A percentile compares a stretch with the other conserved stretches of the same genome.
Evolutionary conservation across 1,140 invertebrate genomes (phyloP).

Genomic region (Drosophila eugracilis): DNA sequence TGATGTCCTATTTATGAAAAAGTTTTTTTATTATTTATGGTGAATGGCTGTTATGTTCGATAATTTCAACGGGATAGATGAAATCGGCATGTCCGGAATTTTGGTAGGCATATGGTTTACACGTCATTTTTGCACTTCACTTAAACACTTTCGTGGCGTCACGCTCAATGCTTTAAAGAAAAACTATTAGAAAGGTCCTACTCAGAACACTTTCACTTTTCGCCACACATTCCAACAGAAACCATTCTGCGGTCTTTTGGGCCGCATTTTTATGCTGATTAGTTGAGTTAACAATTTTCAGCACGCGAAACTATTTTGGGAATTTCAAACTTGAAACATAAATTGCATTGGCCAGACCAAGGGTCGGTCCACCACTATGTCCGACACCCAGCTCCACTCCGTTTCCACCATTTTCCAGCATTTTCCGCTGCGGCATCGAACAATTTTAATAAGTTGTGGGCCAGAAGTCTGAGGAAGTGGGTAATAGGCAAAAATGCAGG

Average conservation of each 20-base stretch:
- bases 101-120: background rate
- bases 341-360: conserved; percentile 43
- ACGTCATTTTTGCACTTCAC: conserved; percentile 22
- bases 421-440: conserved; percentile 28
- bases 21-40: background rate
- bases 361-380: conserved; percentile 36
- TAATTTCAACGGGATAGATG: background rate
- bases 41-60: background rate
- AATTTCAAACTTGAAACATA: conserved; percentile 76
- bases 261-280: conserved; percentile 78
- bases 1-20: background rate
- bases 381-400: background rate
- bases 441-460: conserved; percentile 68
- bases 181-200: conserved; percentile 43
- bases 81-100: background rate
- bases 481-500: conserved; percentile 69
- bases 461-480: conserved; percentile 49
- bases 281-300: conserved; percentile 77
- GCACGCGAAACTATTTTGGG: conserved; percentile 79
- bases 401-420: conserved; percentile 5
- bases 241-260: conserved; percentile 22
- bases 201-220: conserved; percentile 68
- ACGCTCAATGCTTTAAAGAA: conserved; percentile 37
- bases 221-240: background rate
- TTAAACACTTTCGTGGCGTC: conserved; percentile 5